Conservation (phyloP, 1,140 invertebrate species). For the Holotrichia oblita region DNA sequence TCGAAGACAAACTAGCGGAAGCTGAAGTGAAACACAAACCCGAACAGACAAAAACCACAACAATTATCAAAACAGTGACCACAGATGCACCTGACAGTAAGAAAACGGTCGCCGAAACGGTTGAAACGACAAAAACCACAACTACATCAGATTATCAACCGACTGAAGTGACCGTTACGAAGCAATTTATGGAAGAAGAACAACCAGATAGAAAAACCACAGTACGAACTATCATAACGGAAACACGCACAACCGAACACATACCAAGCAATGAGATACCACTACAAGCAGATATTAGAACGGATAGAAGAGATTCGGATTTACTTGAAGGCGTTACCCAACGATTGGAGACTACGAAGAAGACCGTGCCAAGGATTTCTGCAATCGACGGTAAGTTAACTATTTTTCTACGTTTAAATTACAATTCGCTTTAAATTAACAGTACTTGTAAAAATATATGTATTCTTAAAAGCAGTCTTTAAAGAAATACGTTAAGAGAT, state of each 20-base stretch:
- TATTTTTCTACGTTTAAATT: no score
- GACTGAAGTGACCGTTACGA: constrained; percentile 39
- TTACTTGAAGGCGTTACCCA: constrained; percentile 62
- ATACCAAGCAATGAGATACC: constrained; percentile 23
- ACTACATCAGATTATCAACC: constrained; percentile 46
- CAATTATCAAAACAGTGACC: constrained; percentile 44
- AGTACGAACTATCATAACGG: constrained; percentile 43
- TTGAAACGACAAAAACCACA: constrained; percentile 52
- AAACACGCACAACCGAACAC: constrained; percentile 49
- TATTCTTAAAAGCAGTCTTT: no score
- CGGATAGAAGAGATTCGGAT: constrained; percentile 56
- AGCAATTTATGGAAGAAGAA: constrained; percentile 44
- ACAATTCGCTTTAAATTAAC: no score
- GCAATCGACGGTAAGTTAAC: constrained; percentile 49
- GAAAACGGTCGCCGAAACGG: constrained; percentile 49
- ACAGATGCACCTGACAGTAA: constrained; percentile 42
- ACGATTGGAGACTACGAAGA: constrained; percentile 58
- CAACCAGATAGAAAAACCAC: constrained; percentile 46
- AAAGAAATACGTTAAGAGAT: no score
- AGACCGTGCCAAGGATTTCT: constrained; percentile 48
- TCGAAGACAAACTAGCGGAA: constrained; percentile 67
- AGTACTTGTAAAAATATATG: no score
- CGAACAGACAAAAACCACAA: constrained; percentile 56
- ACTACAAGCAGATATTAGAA: constrained; percentile 40
- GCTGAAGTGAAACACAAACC: constrained; percentile 65